These are phyloP conservation scores for Shinisaurus crocodilurus DNA, from an alignment of 2,113 vertebrate species.

Conservation along the genomic window DNA sequence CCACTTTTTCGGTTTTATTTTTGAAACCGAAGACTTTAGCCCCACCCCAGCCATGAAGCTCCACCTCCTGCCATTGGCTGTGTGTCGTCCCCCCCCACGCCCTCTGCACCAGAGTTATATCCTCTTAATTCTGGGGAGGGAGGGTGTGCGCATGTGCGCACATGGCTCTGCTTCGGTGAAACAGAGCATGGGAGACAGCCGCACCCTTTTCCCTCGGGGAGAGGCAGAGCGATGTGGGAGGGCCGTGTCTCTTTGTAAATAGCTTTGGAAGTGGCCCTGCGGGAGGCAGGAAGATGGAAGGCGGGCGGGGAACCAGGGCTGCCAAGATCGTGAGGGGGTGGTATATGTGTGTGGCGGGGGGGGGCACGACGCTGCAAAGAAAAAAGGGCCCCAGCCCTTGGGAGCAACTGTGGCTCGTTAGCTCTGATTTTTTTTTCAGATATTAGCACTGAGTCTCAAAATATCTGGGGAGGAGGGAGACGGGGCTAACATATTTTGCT, in stretches of 20 bases:
- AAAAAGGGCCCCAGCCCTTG: neutral
- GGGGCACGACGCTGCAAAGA: too few species aligned
- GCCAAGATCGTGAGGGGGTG: neutral
- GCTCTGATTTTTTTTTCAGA: neutral
- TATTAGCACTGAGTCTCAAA: conserved; percentile 32
- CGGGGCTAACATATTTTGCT: neutral
- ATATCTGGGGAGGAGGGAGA: conserved; percentile 6
- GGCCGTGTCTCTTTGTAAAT: conserved; percentile 13
- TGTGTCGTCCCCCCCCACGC: too few species aligned
- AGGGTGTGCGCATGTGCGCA: neutral
- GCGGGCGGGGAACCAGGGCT: accelerated
- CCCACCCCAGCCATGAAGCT: neutral
- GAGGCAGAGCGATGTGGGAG: neutral
- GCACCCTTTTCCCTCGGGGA: neutral
- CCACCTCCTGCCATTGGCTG: neutral
- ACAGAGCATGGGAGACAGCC: neutral
- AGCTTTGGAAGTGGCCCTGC: neutral
- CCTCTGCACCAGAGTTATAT: neutral
- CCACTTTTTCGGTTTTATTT: conserved; percentile 27
- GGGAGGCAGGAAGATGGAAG: neutral
- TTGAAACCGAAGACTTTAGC: conserved; percentile 22
- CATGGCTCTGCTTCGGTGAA: neutral
- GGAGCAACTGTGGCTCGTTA: neutral
- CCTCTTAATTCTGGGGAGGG: neutral
- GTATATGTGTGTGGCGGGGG: neutral